phyloP scores from a whole-genome alignment of 2,888 invertebrate genomes.

The Lasioglossum marginatum region DNA sequence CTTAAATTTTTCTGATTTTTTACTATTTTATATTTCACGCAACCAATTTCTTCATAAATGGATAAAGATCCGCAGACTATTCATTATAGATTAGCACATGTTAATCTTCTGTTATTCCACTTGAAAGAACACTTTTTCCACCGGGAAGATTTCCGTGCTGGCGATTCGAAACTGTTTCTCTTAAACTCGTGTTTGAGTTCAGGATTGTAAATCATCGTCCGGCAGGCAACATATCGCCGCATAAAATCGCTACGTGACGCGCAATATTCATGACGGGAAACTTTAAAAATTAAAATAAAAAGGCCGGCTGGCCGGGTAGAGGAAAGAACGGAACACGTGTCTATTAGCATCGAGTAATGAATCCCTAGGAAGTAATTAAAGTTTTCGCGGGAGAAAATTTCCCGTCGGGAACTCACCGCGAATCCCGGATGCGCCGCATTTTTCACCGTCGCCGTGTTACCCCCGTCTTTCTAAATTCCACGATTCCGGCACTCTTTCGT shows the following conservation, averaged over 20 bases:
- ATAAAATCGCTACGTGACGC: conserved; percentile 66
- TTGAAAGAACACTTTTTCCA: background rate
- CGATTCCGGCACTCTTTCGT: conserved; percentile 52
- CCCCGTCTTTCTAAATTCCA: conserved; percentile 49
- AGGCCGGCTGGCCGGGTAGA: conserved; percentile 10
- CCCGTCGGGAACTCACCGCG: conserved; percentile 58
- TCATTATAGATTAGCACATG: no score
- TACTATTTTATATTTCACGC: no score
- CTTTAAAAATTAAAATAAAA: conserved; percentile 69
- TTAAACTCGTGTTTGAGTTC: background rate
- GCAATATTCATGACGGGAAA: conserved; percentile 79
- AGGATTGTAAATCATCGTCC: conserved; percentile 40
- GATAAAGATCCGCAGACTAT: background rate
- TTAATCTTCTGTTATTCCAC: background rate
- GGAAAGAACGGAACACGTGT: conserved; percentile 74
- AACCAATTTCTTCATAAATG: no score
- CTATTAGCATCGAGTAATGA: conserved; percentile 82
- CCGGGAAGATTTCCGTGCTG: background rate
- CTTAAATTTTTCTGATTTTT: no score
- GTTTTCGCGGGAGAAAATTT: conserved; percentile 78
- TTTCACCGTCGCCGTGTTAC: conserved; percentile 67
- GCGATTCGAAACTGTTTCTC: background rate
- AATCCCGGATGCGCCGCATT: conserved; percentile 69
- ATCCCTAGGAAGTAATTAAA: conserved; percentile 82
- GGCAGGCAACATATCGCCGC: conserved; percentile 42